These are phyloP conservation scores for Drosophila kurseongensis DNA, from an alignment of 1,140 invertebrate genomes.

Conservation along the genomic window DNA sequence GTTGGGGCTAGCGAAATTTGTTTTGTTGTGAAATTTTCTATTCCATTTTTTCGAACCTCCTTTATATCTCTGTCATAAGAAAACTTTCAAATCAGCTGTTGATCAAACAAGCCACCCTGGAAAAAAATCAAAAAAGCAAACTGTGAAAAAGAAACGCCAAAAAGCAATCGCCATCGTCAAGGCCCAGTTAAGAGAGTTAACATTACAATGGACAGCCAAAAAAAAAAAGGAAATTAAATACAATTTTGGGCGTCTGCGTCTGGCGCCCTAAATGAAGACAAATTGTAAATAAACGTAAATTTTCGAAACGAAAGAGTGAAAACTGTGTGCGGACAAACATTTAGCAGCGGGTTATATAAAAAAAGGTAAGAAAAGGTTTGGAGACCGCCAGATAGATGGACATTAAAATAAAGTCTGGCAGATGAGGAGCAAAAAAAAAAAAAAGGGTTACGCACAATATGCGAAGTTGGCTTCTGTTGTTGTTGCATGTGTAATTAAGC, in stretches of 20 bases:
- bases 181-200: slow-evolving; percentile 73
- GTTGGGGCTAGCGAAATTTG: too few relatives aligned
- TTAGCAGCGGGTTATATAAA: slow-evolving; percentile 68
- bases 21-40: neutral
- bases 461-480: slow-evolving; percentile 33
- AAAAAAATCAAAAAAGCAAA: slow-evolving; percentile 44
- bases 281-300: slow-evolving; percentile 81
- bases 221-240: slow-evolving; percentile 30
- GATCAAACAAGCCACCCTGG: slow-evolving; percentile 48
- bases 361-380: slow-evolving; percentile 32
- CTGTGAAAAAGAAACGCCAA: slow-evolving; percentile 44
- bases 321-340: slow-evolving; percentile 73
- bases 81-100: slow-evolving; percentile 75
- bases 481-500: slow-evolving; percentile 71
- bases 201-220: slow-evolving; percentile 47
- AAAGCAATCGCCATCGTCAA: slow-evolving; percentile 54
- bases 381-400: slow-evolving; percentile 49
- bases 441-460: slow-evolving; percentile 61
- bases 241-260: slow-evolving; percentile 37
- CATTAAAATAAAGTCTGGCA: slow-evolving; percentile 49
- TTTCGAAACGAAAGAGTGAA: slow-evolving; percentile 70
- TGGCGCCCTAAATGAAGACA: slow-evolving; percentile 77
- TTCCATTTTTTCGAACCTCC: neutral
- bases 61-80: neutral
- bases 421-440: slow-evolving; percentile 23